Evolutionary conservation across 2,888 invertebrate species (phyloP), one percentile per base, ranked within the genome.

Genomic region (Ectemnius lituratus): DNA sequence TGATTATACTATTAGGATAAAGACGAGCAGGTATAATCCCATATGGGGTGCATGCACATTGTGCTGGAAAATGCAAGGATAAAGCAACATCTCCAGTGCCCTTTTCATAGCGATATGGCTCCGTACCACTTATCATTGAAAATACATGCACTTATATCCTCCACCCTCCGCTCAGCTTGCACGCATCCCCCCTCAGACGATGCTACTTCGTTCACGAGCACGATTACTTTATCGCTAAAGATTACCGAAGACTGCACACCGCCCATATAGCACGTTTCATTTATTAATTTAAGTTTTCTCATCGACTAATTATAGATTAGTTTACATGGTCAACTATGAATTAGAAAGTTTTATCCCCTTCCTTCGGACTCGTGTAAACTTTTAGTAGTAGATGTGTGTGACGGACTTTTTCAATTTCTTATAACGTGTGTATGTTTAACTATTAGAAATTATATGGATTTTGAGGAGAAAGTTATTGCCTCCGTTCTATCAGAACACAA

Each of bases 401-500:
- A 65, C 60, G 47, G 27, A 69, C 49, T 70, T 67, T 71, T 70
- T 72, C 67, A 49, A 37, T 45, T 66, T 49, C 46, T 67, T 60
- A 76, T 75, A 75, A 73, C 73, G 79, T 73, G 75, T 79, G 75
- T 75, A 79, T 73, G 75, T 73, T 80, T 77, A 73, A 71, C 67
- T 37, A 73, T 57, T 77, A 71, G 65, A 73, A 69, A 65, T 68
- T 70, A 14, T 52, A 78, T 73, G 59, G 18, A 64, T 66, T 62
- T 64, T 60, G 37, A 73, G 28, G 64, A 66, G 59, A 52, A 75
- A 65, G 61, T 49, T 62, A 67, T 76, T 76, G 73, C 63, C 52
- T 47, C 60, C 68, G 57, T 52, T 79, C 52, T 79, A 70, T 76
- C 74, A 62, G 69, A 73, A 70, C 71, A 63, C 69, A 72, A 78